These are phyloP conservation scores for Catonia carolina DNA, from an alignment of 2,888 invertebrate genomes.

Conservation along the genomic window DNA sequence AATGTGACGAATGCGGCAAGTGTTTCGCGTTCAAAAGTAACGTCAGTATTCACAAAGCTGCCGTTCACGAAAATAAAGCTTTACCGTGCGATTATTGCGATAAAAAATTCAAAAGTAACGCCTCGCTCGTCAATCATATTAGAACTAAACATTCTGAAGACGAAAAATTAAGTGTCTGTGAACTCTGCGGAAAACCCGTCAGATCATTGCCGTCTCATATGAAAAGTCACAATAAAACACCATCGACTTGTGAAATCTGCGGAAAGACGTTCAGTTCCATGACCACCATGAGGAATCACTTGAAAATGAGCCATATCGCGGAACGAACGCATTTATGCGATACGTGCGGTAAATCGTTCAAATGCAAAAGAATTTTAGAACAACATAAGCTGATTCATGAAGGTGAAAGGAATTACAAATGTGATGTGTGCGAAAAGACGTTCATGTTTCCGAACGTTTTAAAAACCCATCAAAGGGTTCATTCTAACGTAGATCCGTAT, in stretches of 20 bases:
- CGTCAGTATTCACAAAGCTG: not conserved
- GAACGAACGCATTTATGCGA: too few relatives aligned
- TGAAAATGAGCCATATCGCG: too few relatives aligned
- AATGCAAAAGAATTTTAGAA: not conserved
- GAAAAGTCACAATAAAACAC: constrained; percentile 5
- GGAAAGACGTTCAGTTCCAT: not conserved
- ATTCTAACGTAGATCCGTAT: too few relatives aligned
- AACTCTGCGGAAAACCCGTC: constrained; percentile 12
- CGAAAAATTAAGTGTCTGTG: not conserved
- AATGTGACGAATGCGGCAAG: too few relatives aligned
- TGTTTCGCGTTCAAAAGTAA: too few relatives aligned
- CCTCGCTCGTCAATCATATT: not conserved
- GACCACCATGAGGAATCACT: too few relatives aligned
- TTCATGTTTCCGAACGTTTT: too few relatives aligned
- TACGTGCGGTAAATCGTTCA: too few relatives aligned
- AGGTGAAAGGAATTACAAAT: not conserved
- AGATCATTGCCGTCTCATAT: not conserved
- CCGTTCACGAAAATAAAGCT: not conserved
- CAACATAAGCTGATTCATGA: constrained; percentile 7
- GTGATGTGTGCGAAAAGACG: not conserved
- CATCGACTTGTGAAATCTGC: constrained; percentile 7
- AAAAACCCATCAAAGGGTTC: too few relatives aligned
- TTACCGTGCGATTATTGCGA: constrained; percentile 4
- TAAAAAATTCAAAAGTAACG: not conserved
- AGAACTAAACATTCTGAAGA: too few relatives aligned